phyloP scores from a whole-genome alignment of 2,797 vertebrate species.

The Agapornis canus region DNA sequence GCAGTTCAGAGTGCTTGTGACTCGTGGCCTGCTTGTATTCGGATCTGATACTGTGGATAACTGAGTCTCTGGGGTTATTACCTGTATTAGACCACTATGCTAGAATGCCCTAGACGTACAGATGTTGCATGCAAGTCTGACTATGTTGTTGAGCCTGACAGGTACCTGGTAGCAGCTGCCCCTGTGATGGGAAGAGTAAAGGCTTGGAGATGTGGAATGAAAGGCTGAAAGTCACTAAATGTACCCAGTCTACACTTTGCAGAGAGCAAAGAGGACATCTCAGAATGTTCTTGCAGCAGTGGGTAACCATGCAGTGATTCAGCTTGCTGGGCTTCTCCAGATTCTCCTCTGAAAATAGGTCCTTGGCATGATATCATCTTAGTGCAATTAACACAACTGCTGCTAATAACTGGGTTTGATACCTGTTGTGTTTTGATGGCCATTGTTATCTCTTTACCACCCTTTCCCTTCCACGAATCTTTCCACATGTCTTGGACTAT shows the following conservation, averaged over 20 bases:
- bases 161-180: background rate
- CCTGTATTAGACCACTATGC: rapidly evolving
- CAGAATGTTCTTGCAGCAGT: rapidly evolving
- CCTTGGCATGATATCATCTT: background rate
- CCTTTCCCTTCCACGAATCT: background rate
- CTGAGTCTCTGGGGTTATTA: background rate
- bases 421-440: background rate
- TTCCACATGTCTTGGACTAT: background rate
- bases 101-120: background rate
- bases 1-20: background rate
- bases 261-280: background rate
- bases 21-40: background rate
- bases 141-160: background rate
- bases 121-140: background rate
- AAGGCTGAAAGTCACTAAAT: background rate
- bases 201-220: background rate
- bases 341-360: background rate
- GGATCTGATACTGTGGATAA: too few species aligned
- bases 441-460: rapidly evolving
- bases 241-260: background rate
- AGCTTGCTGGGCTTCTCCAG: background rate
- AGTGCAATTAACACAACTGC: background rate
- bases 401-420: background rate
- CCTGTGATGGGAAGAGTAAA: background rate
- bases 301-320: background rate